Evolutionary conservation across 2,888 invertebrate species (phyloP).

Genomic region (Drosophila tripunctata): DNA sequence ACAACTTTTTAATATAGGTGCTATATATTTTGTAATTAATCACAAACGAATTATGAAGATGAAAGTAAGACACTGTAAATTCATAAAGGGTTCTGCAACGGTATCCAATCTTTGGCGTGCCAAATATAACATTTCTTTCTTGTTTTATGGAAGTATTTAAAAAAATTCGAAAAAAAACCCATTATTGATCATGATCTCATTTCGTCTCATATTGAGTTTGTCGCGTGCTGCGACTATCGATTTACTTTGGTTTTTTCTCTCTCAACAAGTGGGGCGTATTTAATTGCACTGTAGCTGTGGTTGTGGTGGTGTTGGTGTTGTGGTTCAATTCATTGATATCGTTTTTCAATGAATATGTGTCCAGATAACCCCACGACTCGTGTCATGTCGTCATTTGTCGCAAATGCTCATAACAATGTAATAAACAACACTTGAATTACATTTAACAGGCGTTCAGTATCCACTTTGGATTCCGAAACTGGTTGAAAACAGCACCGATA

Average conservation of each 20-base stretch:
- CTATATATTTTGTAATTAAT: too few species aligned
- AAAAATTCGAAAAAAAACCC: neutral
- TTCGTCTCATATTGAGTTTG: conserved; percentile 25
- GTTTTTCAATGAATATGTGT: conserved; percentile 30
- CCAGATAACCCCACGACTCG: neutral
- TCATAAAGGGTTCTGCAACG: too few species aligned
- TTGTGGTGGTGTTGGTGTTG: neutral
- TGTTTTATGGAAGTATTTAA: too few species aligned
- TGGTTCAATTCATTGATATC: conserved; percentile 19
- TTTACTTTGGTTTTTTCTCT: conserved; percentile 18
- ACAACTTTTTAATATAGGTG: too few species aligned
- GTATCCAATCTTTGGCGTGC: too few species aligned
- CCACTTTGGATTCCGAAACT: neutral
- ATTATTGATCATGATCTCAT: conserved; percentile 19
- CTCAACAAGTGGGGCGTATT: conserved; percentile 58
- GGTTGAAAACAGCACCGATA: neutral
- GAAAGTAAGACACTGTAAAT: too few species aligned
- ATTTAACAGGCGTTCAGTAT: neutral
- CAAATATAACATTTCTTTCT: too few species aligned
- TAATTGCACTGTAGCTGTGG: conserved; percentile 16
- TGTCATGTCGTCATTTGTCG: neutral
- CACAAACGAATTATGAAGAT: too few species aligned
- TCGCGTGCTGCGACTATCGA: conserved; percentile 60
- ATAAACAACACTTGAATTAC: conserved; percentile 1
- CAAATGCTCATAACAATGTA: neutral